Base-by-base conservation (phyloP, 2,888 invertebrate species). In the Mongoloraphidia duomilia region DNA sequence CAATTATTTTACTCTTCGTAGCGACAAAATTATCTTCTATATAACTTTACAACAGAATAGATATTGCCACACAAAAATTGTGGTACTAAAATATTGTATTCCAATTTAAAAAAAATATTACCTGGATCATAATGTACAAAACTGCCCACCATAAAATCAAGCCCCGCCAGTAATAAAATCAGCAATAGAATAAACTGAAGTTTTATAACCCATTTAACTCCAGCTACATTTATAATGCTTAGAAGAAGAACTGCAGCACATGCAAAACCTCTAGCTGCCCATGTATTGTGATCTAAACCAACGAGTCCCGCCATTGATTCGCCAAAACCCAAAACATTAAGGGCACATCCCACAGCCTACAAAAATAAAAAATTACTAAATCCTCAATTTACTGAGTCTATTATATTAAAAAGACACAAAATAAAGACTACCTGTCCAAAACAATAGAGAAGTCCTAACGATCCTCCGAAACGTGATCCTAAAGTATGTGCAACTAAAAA, bases 191-290 rank as follows among this genome's bases (percentile, higher is more conserved):
- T 71, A 70, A 96, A 92, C 65, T 97, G 96, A 48, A 96, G 71
- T 62, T 96, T 91, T 50, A 97, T 86, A 33, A 97, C 95, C 94
- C 95, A 96, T 66, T 95, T 95, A 1, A 97, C 95, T 39, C 96
- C 96, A 33, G 95, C 94, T 40, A 95, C 76, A 70, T 97, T 96
- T 57, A 96, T 93, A 53, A 85, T 80, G 49, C 92, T 84, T 13
- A 96, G 73, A 37, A 93, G 69, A 42, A 94, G 68, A 2, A 95
- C 87, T 42, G 94, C 91, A 8, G 84, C 81, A 48, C 88, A 80
- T 9, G 92, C 95, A 65, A 96, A 88, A 4, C 84, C 84, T 60
- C 91, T 75, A 44, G 91, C 86, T 8, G 88, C 84, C 87, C 89
- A 89, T 52, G 76, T 75, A 51, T 77, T 79, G 49, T 77, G 82